Evolutionary conservation across 2,113 vertebrate species (phyloP), one percentile per base, ranked within the genome.

Genomic region (Pedionomus torquatus): DNA sequence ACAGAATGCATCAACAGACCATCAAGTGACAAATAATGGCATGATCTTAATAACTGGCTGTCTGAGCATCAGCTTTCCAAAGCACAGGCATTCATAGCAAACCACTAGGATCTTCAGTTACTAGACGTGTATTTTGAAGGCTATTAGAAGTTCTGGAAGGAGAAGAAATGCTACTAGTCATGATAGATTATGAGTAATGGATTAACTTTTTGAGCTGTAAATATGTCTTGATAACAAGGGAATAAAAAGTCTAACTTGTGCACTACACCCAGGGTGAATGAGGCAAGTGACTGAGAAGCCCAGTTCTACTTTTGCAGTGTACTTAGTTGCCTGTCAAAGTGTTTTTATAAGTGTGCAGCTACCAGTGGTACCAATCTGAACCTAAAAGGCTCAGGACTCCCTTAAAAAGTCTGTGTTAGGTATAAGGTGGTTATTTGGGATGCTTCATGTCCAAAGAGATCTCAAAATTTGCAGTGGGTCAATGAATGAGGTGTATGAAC

Each of bases 401-500:
- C 43, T 76, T 80, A 31, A 72, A 31, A 64, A 46, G 3, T 2
- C 2, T 60, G 23, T 23, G 4, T 37, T 60, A 24, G 17, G 5
- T 51, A 9, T 49, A 30, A 48, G 16, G 20, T 6, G 12, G 5
- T 48, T 55, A 13, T 33, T 33, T 69, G 37, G 44, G 33, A 33
- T n/a, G 17, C 13, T 65, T 65, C 17, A 3, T 43, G 13, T 37
- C 41, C 55, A 44, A 69, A 72, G 14, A 9, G 37, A n/a, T 72
- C 71, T 44, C 71, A 35, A 61, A 87, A 91, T 49, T 39, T 20
- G 20, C 16, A 44, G 1, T 9, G 10, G 57, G 49, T 33, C 16
- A 48, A 51, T 14, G 15, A 51, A 39, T 18, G 17, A 2, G 1
- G 2, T 43, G 6, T 46, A 19, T 1, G 1, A 79, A 11, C 8